Evolutionary conservation across 2,113 vertebrate genomes (phyloP).

Genomic region (mouse (Mus musculus)): GRCm39 chr2:143261001-143261500

Average conservation of each 20-base stretch:
- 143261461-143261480: background rate
- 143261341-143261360: background rate
- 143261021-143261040: background rate
- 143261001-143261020: background rate
- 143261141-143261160: background rate
- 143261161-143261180: background rate
- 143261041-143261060: background rate
- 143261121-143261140: background rate
- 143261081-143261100: background rate
- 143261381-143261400: background rate
- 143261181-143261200: background rate
- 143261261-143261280: constrained; percentile 5
- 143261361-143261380: background rate
- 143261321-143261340: background rate
- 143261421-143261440: background rate
- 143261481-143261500: constrained; percentile 11
- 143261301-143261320: background rate
- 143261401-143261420: background rate
- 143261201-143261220: background rate
- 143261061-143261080: background rate
- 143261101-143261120: background rate
- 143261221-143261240: background rate
- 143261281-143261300: background rate
- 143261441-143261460: background rate
- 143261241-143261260: background rate